Conservation (phyloP, 2,888 invertebrate genomes). For the Perizoma flavofasciatum region DNA sequence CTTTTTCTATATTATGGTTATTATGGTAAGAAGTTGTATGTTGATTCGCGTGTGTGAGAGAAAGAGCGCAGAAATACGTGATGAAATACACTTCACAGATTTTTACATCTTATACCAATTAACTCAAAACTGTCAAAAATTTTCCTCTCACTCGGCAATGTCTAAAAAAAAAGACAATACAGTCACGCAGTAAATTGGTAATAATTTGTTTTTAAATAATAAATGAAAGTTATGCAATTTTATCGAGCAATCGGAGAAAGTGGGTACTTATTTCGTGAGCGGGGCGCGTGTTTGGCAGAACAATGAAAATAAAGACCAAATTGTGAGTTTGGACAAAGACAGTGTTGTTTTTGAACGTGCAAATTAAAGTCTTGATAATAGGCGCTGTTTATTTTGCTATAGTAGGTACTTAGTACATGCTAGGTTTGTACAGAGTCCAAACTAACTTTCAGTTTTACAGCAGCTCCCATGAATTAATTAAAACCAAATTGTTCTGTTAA, state of each 20-base stretch:
- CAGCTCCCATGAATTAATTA: too few relatives aligned
- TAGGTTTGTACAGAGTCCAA: background rate
- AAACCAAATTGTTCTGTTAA: too few relatives aligned
- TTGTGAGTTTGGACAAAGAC: constrained; percentile 6
- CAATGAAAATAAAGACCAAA: constrained; percentile 3
- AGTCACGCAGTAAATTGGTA: constrained; percentile 18
- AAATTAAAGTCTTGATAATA: background rate
- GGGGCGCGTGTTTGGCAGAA: constrained; percentile 6
- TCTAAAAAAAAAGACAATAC: constrained; percentile 10
- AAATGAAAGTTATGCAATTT: constrained; percentile 18
- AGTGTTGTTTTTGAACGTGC: constrained; percentile 1
- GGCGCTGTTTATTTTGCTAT: background rate
- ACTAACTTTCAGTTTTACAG: background rate
- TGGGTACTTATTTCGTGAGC: background rate
- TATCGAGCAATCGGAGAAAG: constrained; percentile 25
- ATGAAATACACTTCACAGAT: too few relatives aligned
- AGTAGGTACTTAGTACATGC: background rate
- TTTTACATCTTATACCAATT: too few relatives aligned
- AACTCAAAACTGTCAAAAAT: too few relatives aligned
- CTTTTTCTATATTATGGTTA: too few relatives aligned
- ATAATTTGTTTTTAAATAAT: constrained; percentile 15
- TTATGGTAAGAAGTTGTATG: too few relatives aligned
- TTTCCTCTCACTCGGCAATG: background rate
- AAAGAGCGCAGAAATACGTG: too few relatives aligned
- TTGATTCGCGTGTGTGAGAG: too few relatives aligned